Conservation (phyloP, 2,797 vertebrate genomes). For the Decapterus maruadsi region DNA sequence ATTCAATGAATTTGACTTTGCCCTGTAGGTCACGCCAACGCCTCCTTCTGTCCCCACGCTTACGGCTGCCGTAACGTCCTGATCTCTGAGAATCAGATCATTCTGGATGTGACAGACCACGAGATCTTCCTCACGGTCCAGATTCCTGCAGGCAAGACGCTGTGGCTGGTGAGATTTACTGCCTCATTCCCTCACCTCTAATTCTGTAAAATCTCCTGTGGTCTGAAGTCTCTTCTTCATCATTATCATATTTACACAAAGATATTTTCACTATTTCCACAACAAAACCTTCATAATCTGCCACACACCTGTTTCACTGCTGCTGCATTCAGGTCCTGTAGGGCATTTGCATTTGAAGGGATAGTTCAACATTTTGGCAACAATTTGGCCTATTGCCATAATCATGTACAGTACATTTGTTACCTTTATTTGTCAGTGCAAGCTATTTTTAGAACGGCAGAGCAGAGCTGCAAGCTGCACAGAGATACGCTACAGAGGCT, state of each 20-base stretch:
- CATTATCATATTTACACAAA: background rate
- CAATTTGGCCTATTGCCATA: no score
- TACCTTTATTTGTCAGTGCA: no score
- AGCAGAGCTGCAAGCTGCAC: no score
- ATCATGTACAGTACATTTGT: no score
- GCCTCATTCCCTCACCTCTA: background rate
- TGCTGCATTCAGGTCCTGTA: no score
- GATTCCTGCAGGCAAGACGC: constrained; percentile 88
- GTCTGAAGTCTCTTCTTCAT: background rate
- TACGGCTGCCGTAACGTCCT: constrained; percentile 93
- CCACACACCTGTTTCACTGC: background rate
- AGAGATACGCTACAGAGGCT: no score
- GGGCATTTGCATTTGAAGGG: background rate
- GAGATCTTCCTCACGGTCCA: constrained; percentile 91
- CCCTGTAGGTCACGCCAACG: constrained; percentile 89
- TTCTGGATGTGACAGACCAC: constrained; percentile 92
- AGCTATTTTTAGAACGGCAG: no score
- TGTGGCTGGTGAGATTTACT: constrained; percentile 89
- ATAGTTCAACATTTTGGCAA: no score
- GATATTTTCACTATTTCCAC: background rate
- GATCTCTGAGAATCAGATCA: constrained; percentile 89
- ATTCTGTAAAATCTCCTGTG: no score
- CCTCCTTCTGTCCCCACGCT: constrained; percentile 93
- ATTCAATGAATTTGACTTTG: background rate
- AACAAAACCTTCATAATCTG: background rate